Evolutionary conservation across 1,140 invertebrate species (phyloP).

Genomic region (Papilio aristodemus): DNA sequence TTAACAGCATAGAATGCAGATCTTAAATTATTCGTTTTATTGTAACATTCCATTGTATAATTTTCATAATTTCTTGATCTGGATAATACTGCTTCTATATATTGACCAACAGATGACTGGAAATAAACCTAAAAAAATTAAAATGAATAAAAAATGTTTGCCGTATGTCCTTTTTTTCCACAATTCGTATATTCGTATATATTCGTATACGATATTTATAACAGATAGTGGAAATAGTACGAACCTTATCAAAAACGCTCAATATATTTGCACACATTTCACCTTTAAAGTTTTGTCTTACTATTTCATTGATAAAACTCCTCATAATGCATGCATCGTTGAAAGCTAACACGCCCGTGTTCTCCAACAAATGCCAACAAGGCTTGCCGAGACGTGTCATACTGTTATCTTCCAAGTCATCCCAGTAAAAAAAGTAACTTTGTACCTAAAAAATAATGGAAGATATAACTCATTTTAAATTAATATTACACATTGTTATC

Average conservation of each 20-base stretch:
- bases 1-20: conserved; percentile 18
- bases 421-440: background rate
- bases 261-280: background rate
- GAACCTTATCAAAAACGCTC: background rate
- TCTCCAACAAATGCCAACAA: background rate
- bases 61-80: conserved; percentile 22
- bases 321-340: background rate
- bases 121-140: conserved; percentile 22
- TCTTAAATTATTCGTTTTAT: background rate
- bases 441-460: conserved; percentile 4
- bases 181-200: no score
- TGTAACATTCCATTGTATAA: background rate
- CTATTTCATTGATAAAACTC: conserved; percentile 1
- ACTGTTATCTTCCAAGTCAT: background rate
- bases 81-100: background rate
- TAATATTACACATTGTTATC: no score
- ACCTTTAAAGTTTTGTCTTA: background rate
- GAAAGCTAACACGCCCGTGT: background rate
- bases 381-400: background rate
- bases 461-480: no score
- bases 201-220: no score
- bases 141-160: no score
- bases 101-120: background rate
- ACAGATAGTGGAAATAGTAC: no score
- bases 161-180: no score